A percentile compares a stretch with the other conserved stretches of the same genome.
These are phyloP conservation scores for Laodelphax striatellus DNA, from an alignment of 1,140 invertebrate species.

Conservation along the genomic window DNA sequence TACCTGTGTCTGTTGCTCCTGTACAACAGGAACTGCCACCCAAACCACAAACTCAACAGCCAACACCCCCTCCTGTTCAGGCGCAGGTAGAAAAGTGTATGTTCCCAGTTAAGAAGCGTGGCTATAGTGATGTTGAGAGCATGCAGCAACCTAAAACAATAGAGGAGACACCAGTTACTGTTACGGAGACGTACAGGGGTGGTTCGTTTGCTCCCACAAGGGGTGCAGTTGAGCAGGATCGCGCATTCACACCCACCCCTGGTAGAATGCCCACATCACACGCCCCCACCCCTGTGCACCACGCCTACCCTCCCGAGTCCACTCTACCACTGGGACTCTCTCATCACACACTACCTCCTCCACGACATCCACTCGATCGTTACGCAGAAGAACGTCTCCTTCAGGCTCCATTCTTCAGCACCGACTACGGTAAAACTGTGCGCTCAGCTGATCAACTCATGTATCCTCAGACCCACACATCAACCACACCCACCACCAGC, in stretches of 20 bases:
- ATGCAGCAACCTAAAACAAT: not conserved
- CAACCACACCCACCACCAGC: constrained; percentile 8
- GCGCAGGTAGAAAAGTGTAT: constrained; percentile 17
- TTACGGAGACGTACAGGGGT: constrained; percentile 10
- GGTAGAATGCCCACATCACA: constrained; percentile 22
- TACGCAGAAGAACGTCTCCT: constrained; percentile 16
- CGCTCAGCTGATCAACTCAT: not conserved
- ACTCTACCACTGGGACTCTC: constrained; percentile 10
- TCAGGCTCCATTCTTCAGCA: constrained; percentile 5
- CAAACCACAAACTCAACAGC: too few relatives aligned
- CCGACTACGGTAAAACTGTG: not conserved
- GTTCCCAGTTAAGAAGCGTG: constrained; percentile 43
- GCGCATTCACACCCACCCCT: constrained; percentile 24
- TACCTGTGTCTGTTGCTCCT: too few relatives aligned
- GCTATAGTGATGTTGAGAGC: constrained; percentile 39
- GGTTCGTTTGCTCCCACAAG: constrained; percentile 21
- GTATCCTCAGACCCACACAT: not conserved
- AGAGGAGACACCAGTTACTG: not conserved
- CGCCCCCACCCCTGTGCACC: not conserved
- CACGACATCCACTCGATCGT: constrained; percentile 12
- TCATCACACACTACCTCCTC: constrained; percentile 13
- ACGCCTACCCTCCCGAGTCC: constrained; percentile 2
- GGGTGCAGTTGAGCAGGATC: constrained; percentile 21
- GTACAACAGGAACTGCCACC: not conserved
- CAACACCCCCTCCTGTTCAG: not conserved